Evolutionary conservation across 2,113 vertebrate genomes (phyloP).

Genomic region (Sebastes fasciatus): DNA sequence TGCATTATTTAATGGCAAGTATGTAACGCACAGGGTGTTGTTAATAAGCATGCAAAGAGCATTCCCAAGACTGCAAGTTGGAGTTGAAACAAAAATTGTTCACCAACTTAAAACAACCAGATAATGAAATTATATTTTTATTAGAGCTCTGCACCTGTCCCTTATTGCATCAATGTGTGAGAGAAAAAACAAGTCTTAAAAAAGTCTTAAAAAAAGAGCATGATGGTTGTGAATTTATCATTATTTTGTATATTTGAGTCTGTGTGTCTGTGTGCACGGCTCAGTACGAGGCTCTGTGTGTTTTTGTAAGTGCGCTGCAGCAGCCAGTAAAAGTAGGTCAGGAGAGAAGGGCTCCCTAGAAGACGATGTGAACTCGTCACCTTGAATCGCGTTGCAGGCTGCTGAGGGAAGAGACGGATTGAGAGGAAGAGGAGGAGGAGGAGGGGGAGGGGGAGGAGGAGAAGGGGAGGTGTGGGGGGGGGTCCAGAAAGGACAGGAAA

Average conservation of each 20-base stretch:
- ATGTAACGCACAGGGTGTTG: not conserved
- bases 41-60: not conserved
- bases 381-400: conserved; percentile 85
- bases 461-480: not conserved
- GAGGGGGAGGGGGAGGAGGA: conserved; percentile 7
- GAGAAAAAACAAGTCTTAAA: too few relatives aligned
- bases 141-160: not conserved
- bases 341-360: conserved; percentile 85
- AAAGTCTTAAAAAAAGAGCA: not conserved
- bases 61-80: not conserved
- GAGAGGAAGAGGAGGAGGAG: conserved; percentile 46
- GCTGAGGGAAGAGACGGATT: conserved; percentile 57
- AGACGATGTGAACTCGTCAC: conserved; percentile 90
- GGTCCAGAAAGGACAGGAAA: conserved; percentile 1
- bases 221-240: not conserved
- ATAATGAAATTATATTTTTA: conserved; percentile 5
- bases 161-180: not conserved
- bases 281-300: not conserved
- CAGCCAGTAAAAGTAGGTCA: conserved; percentile 89
- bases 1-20: not conserved
- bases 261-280: conserved; percentile 2
- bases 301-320: conserved; percentile 32
- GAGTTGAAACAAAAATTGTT: not conserved
- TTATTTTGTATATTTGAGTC: not conserved
- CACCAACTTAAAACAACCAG: not conserved